Conservation (phyloP, 2,797 vertebrate genomes). For the Myripristis jacobus region DNA sequence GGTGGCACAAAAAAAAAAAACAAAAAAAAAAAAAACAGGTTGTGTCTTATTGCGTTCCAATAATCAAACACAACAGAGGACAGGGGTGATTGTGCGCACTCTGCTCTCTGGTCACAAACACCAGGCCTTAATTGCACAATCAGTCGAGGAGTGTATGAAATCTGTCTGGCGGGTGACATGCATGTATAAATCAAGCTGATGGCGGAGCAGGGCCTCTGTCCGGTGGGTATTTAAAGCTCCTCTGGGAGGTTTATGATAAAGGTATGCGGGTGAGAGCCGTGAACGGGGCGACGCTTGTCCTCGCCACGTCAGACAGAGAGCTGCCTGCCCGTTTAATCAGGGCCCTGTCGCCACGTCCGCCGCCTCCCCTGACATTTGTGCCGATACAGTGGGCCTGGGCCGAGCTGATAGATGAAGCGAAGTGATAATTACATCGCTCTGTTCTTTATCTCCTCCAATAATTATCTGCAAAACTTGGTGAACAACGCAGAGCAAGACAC, state of each 20-base stretch:
- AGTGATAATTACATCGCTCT: constrained; percentile 18
- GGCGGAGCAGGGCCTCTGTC: constrained; percentile 32
- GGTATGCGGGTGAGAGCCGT: constrained; percentile 20
- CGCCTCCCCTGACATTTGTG: constrained; percentile 18
- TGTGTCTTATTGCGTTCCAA: background rate
- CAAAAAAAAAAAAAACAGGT: background rate
- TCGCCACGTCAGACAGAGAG: constrained; percentile 11
- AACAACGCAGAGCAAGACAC: constrained; percentile 4
- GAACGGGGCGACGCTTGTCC: background rate
- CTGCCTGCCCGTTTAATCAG: constrained; percentile 20
- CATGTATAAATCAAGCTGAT: constrained; percentile 42
- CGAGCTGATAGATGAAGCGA: constrained; percentile 17
- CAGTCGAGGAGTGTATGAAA: constrained; percentile 14
- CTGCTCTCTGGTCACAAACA: background rate
- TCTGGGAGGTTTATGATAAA: constrained; percentile 26
- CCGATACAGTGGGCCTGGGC: constrained; percentile 2
- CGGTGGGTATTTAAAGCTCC: constrained; percentile 51
- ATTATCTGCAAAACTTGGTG: constrained; percentile 12
- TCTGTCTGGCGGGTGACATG: constrained; percentile 27
- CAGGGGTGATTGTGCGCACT: background rate
- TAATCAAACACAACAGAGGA: background rate
- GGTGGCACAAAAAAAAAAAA: too few relatives aligned
- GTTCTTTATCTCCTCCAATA: constrained; percentile 12
- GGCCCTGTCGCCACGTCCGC: constrained; percentile 1
- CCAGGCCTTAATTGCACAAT: background rate